phyloP scores from a whole-genome alignment of 2,113 vertebrate genomes.

The Syrmaticus mikado region DNA sequence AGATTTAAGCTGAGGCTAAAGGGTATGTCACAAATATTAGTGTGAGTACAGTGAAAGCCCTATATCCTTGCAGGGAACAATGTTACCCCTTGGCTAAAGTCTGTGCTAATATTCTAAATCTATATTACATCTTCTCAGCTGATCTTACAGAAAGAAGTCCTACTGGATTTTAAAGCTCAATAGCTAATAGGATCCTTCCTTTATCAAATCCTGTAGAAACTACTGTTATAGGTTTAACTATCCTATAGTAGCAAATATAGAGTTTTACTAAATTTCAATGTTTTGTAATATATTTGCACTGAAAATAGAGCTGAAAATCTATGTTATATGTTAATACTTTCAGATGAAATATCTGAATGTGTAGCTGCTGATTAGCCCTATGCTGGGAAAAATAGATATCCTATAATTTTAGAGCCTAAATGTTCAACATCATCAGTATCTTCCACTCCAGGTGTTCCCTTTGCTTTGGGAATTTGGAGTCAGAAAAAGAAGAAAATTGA shows the following conservation, averaged over 20 bases:
- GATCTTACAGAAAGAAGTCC: slow-evolving; percentile 30
- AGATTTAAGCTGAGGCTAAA: slow-evolving; percentile 52
- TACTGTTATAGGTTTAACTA: slow-evolving; percentile 11
- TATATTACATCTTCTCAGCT: slow-evolving; percentile 39
- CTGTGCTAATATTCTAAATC: slow-evolving; percentile 56
- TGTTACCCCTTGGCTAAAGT: slow-evolving; percentile 36
- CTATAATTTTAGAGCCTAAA: not conserved
- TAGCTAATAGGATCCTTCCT: slow-evolving; percentile 41
- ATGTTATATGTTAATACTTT: slow-evolving; percentile 15
- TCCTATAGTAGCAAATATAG: not conserved
- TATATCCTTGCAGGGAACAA: slow-evolving; percentile 24
- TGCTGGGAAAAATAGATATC: not conserved
- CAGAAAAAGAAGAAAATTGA: not conserved
- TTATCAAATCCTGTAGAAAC: not conserved
- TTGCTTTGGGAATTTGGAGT: not conserved
- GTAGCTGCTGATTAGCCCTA: not conserved
- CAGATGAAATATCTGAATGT: slow-evolving; percentile 8
- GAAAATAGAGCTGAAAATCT: slow-evolving; percentile 35
- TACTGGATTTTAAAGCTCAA: slow-evolving; percentile 58
- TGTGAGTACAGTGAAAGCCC: slow-evolving; percentile 28
- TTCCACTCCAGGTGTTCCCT: slow-evolving; percentile 3
- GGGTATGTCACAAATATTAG: slow-evolving; percentile 65
- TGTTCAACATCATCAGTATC: not conserved
- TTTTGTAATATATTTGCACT: slow-evolving; percentile 40
- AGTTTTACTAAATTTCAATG: slow-evolving; percentile 33